phyloP scores from a whole-genome alignment of 1,140 invertebrate genomes.

The Zaprionus capensis region DNA sequence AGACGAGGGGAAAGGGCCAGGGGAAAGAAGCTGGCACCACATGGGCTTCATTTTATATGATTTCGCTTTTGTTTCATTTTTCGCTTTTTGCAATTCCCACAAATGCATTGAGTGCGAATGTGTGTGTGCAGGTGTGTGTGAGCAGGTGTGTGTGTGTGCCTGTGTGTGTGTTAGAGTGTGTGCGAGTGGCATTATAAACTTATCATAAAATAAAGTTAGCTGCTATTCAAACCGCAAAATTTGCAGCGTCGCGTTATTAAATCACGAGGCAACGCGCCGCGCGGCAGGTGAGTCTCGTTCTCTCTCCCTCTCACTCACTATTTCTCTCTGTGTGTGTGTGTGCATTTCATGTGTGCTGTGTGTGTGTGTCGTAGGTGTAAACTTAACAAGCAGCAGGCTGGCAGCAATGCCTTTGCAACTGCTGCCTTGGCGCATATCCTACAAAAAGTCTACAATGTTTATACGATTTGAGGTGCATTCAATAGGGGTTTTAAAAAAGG shows the following conservation, averaged over 20 bases:
- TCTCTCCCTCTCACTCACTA: conserved; percentile 13
- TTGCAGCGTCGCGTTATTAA: conserved; percentile 67
- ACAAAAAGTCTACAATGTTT: neutral
- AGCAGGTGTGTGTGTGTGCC: neutral
- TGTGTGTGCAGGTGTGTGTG: neutral
- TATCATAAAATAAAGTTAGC: conserved; percentile 78
- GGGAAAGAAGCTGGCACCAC: neutral
- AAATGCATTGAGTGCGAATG: conserved; percentile 12
- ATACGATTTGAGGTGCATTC: neutral
- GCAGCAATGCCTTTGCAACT: neutral
- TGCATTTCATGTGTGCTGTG: conserved; percentile 15
- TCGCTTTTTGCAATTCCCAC: conserved; percentile 21
- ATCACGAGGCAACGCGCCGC: conserved; percentile 41
- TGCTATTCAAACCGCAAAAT: conserved; percentile 77
- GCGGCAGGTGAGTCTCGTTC: conserved; percentile 40
- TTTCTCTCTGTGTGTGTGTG: conserved; percentile 20
- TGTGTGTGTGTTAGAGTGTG: conserved; percentile 3
- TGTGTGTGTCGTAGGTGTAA: conserved; percentile 27
- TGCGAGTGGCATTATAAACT: conserved; percentile 65
- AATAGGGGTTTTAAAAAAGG: neutral
- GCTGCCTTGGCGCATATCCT: neutral
- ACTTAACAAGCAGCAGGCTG: conserved; percentile 49
- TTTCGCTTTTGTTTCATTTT: conserved; percentile 36
- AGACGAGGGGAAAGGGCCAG: neutral
- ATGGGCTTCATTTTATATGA: conserved; percentile 31